Percentiles rank a stretch among this genome's conserved stretches.
Conservation (phyloP, 2,797 vertebrate genomes). For the Rhodeus uyekii region DNA sequence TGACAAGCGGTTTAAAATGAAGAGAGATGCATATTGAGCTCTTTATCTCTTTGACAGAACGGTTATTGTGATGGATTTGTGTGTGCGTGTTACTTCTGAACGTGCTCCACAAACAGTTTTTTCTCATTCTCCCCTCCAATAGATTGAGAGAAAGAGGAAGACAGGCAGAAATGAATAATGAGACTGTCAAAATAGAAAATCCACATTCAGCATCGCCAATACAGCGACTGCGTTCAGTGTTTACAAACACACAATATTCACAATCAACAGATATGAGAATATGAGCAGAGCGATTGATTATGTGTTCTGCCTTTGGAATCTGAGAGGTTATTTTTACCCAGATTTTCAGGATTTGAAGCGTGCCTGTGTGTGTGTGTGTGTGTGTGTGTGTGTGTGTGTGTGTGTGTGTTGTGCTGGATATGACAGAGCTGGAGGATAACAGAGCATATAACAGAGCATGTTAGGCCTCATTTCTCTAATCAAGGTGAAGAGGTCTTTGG, state of each 20-base stretch:
- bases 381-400: not conserved
- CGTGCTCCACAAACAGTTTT: not conserved
- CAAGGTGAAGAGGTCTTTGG: not conserved
- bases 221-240: constrained; percentile 2
- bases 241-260: constrained; percentile 12
- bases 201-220: not conserved
- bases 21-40: not conserved
- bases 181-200: constrained; percentile 3
- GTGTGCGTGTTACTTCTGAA: not conserved
- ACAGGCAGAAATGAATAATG: constrained; percentile 24
- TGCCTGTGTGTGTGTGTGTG: not conserved
- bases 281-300: constrained; percentile 13
- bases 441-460: too few relatives aligned
- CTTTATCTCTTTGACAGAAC: constrained; percentile 34
- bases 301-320: not conserved
- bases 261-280: constrained; percentile 16
- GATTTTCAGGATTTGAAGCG: not conserved
- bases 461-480: constrained; percentile 7
- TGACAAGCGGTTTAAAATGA: constrained; percentile 1
- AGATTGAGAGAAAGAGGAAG: constrained; percentile 13
- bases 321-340: constrained; percentile 10
- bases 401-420: not conserved
- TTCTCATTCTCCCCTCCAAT: constrained; percentile 2
- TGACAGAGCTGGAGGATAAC: not conserved
- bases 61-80: constrained; percentile 22